phyloP scores from a whole-genome alignment of 92 coral and sea anemone genomes.

The Phenganax subtilis region DNA sequence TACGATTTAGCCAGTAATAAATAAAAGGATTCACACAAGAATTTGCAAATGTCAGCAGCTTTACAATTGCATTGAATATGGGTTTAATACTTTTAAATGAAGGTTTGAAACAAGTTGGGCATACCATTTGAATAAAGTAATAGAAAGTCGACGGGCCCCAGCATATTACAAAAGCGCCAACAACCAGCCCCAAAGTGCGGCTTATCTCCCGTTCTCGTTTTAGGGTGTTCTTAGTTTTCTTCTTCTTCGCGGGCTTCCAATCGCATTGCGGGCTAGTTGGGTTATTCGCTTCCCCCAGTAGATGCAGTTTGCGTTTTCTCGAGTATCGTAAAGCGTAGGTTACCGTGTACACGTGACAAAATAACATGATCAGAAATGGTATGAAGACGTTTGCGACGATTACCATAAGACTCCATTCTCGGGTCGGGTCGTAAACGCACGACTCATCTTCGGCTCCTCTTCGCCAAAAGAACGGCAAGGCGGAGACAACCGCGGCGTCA shows the following conservation, averaged over 20 bases:
- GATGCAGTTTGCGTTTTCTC: background rate
- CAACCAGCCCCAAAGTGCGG: slow-evolving; percentile 24
- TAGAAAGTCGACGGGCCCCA: slow-evolving; percentile 39
- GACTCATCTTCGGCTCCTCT: slow-evolving; percentile 39
- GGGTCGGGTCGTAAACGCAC: slow-evolving; percentile 77
- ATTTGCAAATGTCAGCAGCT: slow-evolving; percentile 31
- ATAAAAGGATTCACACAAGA: slow-evolving; percentile 37
- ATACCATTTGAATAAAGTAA: slow-evolving; percentile 35
- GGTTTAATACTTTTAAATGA: slow-evolving; percentile 18
- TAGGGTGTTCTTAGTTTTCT: background rate
- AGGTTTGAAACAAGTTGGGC: slow-evolving; percentile 19
- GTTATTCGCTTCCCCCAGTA: background rate
- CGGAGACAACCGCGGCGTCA: slow-evolving; percentile 64
- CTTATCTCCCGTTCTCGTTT: slow-evolving; percentile 35
- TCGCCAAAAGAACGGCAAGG: slow-evolving; percentile 77
- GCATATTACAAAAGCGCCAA: slow-evolving; percentile 30
- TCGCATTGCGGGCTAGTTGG: slow-evolving; percentile 14
- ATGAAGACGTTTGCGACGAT: slow-evolving; percentile 66
- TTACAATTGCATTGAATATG: slow-evolving; percentile 32
- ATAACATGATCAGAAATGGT: slow-evolving; percentile 77
- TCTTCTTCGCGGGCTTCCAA: background rate
- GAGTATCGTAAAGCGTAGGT: slow-evolving; percentile 46
- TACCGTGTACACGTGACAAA: slow-evolving; percentile 78
- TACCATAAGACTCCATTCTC: slow-evolving; percentile 95
- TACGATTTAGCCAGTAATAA: slow-evolving; percentile 35